Evolutionary conservation across 2,113 vertebrate species (phyloP).

Genomic region (Eurystomus gularis): DNA sequence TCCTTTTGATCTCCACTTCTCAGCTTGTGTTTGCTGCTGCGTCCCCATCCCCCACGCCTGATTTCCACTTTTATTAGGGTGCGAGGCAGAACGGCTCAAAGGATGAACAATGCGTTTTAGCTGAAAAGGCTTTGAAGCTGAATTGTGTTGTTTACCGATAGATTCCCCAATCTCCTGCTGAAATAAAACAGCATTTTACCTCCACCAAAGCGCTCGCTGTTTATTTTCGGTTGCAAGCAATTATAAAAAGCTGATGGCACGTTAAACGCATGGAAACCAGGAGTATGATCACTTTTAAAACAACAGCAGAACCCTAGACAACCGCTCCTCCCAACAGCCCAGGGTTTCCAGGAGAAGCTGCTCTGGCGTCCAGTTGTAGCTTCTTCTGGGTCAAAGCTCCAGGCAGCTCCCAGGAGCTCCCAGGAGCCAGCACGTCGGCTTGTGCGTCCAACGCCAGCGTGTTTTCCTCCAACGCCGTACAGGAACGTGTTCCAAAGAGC

Average conservation of each 20-base stretch:
- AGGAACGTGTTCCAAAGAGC: not conserved
- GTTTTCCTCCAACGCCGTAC: not conserved
- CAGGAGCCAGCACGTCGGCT: fast-evolving
- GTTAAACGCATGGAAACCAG: not conserved
- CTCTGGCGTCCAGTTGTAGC: not conserved
- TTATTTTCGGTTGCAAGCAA: constrained; percentile 11
- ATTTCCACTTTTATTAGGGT: constrained; percentile 61
- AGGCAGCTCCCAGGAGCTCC: not conserved
- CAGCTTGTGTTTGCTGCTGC: constrained; percentile 38
- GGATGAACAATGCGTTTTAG: constrained; percentile 19
- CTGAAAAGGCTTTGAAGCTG: constrained; percentile 55
- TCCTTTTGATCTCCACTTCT: constrained; percentile 68
- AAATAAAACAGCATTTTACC: constrained; percentile 35
- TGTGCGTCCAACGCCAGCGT: not conserved
- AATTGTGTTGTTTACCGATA: constrained; percentile 40
- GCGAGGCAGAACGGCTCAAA: constrained; percentile 42
- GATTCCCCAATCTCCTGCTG: constrained; percentile 11
- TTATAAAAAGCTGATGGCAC: not conserved
- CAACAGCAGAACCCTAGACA: not conserved
- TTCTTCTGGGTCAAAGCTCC: not conserved
- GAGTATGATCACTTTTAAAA: not conserved
- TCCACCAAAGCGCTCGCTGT: not conserved
- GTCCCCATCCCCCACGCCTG: constrained; percentile 2
- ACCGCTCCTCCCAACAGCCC: not conserved
- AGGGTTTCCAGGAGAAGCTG: not conserved